Evolutionary conservation across 2,888 invertebrate species (phyloP).

Genomic region (Shargacucullia verbasci): DNA sequence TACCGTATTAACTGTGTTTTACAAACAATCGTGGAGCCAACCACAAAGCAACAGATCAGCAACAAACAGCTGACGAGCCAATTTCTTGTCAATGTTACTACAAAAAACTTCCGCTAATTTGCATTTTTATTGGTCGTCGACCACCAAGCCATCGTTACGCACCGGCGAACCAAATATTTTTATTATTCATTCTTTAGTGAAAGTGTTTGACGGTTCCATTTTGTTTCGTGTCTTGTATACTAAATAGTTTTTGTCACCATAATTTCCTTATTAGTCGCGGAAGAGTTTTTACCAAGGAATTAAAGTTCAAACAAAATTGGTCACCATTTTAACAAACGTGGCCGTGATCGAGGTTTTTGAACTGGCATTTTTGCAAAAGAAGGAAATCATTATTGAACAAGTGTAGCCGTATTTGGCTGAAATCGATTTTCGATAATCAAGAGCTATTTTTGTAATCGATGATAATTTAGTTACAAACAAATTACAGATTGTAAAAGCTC

Average conservation of each 20-base stretch:
- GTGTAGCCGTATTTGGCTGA: conserved; percentile 30
- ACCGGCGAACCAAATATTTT: conserved; percentile 67
- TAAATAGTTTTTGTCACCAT: conserved; percentile 64
- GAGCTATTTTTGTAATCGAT: conserved; percentile 18
- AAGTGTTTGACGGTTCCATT: conserved; percentile 80
- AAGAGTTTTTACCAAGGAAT: conserved; percentile 41
- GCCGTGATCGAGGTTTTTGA: conserved; percentile 31
- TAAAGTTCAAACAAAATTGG: conserved; percentile 23
- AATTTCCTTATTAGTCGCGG: conserved; percentile 63
- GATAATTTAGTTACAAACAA: background rate
- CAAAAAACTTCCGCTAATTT: conserved; percentile 59
- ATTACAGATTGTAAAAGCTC: background rate
- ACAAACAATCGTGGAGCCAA: background rate
- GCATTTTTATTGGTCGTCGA: conserved; percentile 60
- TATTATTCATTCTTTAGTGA: conserved; percentile 80
- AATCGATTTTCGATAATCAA: conserved; percentile 21
- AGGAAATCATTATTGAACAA: conserved; percentile 41
- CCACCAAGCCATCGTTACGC: conserved; percentile 62
- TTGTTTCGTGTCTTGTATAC: conserved; percentile 77
- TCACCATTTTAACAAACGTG: conserved; percentile 17
- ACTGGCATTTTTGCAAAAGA: conserved; percentile 33
- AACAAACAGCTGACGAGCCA: conserved; percentile 32
- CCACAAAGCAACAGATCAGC: conserved; percentile 6
- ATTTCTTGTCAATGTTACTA: conserved; percentile 39
- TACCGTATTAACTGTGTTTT: background rate